Base-by-base conservation (phyloP, 2,888 invertebrate species). In the Acanthosepion pharaonis region DNA sequence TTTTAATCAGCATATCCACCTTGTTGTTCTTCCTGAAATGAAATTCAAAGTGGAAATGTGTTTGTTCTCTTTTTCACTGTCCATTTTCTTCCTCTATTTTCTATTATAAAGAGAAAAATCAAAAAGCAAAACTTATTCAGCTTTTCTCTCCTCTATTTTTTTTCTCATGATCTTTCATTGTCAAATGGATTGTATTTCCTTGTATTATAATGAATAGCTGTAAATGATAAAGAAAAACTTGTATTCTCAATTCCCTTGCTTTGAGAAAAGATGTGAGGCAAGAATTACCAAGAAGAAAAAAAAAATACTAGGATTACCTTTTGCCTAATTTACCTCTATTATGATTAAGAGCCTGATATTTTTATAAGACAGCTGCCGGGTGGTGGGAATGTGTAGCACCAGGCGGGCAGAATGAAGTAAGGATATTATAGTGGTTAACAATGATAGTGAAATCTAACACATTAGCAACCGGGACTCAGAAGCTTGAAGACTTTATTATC, bases 241-340 rank as follows among this genome's bases (percentile, higher is more conserved):
- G 78, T n/a, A 78, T 78, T 78, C 33, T 78, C 78, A n/a, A 78
- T 78, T 78, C 78, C n/a, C 78, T 78, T 78, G 78, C 78, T 78
- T 78, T n/a, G 11, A 78, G n/a, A 78, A 78, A n/a, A n/a, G 78
- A 78, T 78, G 78, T 5, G 18, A 78, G 33, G n/a, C 78, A 78
- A 78, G n/a, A 78, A 78, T 78, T 78, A 78, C 78, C 11, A 78
- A 9, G 33, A n/a, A n/a, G 33, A 33, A 33, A 9, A 78, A n/a
- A n/a, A 78, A 78, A 33, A 64, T 64, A 64, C 64, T 28, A 78
- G 11, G 78, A n/a, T n/a, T 78, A n/a, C n/a, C 78, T n/a, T 78
- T 33, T 78, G n/a, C 78, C 78, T 78, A 78, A 78, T 78, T 78
- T 78, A 78, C 78, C 78, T 78, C 78, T 78, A 78, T 78, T 78